Conservation (phyloP, 2,797 vertebrate species). For the Esox lucius region DNA sequence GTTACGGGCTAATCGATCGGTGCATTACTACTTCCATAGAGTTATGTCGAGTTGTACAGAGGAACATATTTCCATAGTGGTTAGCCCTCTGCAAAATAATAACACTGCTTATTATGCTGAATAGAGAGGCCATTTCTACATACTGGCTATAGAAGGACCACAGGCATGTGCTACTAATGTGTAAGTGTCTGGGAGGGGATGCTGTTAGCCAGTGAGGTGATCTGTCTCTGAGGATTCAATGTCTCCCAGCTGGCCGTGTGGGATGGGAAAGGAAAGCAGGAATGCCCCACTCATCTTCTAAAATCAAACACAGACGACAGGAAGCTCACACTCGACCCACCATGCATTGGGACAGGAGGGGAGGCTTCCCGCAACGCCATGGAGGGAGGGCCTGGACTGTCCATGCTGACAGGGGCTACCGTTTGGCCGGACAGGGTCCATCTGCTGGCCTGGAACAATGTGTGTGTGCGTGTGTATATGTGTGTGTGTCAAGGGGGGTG, state of each 20-base stretch:
- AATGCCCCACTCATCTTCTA: conserved; percentile 53
- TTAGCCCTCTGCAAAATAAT: neutral
- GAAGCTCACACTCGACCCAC: conserved; percentile 66
- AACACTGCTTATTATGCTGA: neutral
- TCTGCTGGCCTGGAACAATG: conserved; percentile 59
- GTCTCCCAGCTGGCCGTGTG: conserved; percentile 63
- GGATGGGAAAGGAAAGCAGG: conserved; percentile 58
- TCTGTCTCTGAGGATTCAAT: conserved; percentile 58
- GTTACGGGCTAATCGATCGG: too few relatives aligned
- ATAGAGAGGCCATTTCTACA: neutral
- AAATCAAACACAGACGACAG: conserved; percentile 59
- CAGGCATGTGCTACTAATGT: neutral
- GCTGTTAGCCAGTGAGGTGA: conserved; percentile 53
- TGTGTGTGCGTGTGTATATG: conserved; percentile 41
- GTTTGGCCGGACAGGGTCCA: conserved; percentile 67
- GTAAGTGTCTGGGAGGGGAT: neutral
- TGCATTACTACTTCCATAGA: neutral
- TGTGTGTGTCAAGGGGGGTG: conserved; percentile 32
- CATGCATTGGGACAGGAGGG: conserved; percentile 32
- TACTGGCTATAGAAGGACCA: neutral
- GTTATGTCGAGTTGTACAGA: neutral
- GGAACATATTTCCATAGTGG: neutral
- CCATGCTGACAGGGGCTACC: conserved; percentile 65
- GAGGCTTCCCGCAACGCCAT: conserved; percentile 51
- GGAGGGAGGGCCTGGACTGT: conserved; percentile 51